Evolutionary conservation across 2,797 vertebrate genomes (phyloP), one percentile per base, ranked within the genome.

Genomic region (Cercopithecus neglectus): DNA sequence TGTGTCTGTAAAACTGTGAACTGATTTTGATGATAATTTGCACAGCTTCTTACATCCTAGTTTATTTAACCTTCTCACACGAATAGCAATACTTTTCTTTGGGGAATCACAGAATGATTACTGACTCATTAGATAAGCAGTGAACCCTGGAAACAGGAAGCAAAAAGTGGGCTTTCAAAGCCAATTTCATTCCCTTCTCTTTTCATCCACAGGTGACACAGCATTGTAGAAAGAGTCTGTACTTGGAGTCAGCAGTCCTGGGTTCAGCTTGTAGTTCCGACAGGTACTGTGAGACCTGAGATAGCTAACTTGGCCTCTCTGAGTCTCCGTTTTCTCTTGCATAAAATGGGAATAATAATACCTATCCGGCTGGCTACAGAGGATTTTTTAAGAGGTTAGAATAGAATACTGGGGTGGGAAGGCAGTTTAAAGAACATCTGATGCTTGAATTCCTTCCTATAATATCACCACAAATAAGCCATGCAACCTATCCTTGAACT

Each of bases 61-160:
- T 97, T 72, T 94, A 89, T 96, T 64, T 98, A 96, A 97, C 97
- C 96, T 97, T 97, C 94, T 96, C 97, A 88, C 93, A 88, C 0
- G 2, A 93, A 96, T 83, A 97, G 55, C n/a, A 75, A 85, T 64
- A 72, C 30, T 94, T 96, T 90, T 95, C 86, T 95, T 61, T 89
- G 76, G 92, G 95, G 83, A 96, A 89, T 97, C 85, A 33, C 1
- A 11, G 82, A 78, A 95, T 48, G 72, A 93, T 92, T 94, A 96
- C 93, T 96, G 89, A 98, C 55, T 97, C 92, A 86, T 46, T 67
- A 95, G 92, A 86, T 93, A 92, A 89, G 44, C 30, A 26, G 6
- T 8, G 41, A 80, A 8, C 57, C 55, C 53, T 87, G 72, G 48
- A 91, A 92, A 86, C 67, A 89, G 48, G 59, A 95, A 97, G 78